Base-by-base conservation (phyloP, 2,888 invertebrate genomes). In the Adineta ricciae region DNA sequence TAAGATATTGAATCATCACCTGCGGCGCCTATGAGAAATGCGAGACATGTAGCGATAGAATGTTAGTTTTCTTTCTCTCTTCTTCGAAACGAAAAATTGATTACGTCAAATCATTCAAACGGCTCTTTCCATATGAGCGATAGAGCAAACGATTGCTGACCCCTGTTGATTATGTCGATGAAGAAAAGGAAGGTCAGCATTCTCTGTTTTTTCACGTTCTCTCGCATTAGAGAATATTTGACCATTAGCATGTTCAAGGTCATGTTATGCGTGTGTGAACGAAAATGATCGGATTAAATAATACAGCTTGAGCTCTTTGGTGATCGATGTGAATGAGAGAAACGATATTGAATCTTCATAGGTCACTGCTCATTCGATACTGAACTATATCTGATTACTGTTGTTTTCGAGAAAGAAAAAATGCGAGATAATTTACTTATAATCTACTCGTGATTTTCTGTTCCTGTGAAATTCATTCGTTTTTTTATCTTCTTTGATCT, bases 271-370 rank as follows among this genome's bases (percentile, higher is more conserved):
- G 19, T 64, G 16, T 64, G 27, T 36, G 64, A 64, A 64, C 64
- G 64, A 64, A 64, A 64, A 46, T 16, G 50, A 64, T 27, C 27
- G 64, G 32, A 64, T 64, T 64, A 64, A 64, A 64, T 64, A 64
- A 64, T 32, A 64, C 64, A 64, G 64, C 32, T 64, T 64, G 64
- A 64, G 64, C 64, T 64, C 64, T 64, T 64, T 64, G 64, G 64
- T 64, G 64, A 64, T 64, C 64, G 64, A 64, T 64, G 64, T 64
- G 64, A 64, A 64, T 64, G 64, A 64, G 27, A 64, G 32, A 32
- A 64, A 32, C 64, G 64, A 32, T 27, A 32, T 32, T 64, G 32
- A 32, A 32, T 64, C 27, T 32, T 32, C 64, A 64, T 64, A 32
- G 64, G 64, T 32, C 64, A 64, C 32, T 36, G 64, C 16, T 32